phyloP scores from a whole-genome alignment of 2,797 vertebrate species.

The Erethizon dorsatum region DNA sequence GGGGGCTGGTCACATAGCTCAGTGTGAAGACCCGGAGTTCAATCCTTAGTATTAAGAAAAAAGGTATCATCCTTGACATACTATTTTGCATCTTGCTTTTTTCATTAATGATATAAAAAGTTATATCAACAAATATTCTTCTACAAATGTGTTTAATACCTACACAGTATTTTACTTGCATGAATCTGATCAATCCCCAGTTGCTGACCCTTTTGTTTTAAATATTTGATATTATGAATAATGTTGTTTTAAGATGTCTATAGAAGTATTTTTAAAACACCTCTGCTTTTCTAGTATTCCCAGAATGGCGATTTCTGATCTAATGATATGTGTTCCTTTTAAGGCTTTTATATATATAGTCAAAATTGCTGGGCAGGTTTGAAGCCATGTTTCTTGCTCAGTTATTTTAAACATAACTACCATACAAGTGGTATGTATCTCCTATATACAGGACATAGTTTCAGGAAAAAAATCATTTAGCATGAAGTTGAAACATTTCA shows the following conservation, averaged over 20 bases:
- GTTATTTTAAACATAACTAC: constrained; percentile 71
- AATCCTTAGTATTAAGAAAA: background rate
- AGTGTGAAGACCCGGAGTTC: background rate
- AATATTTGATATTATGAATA: constrained; percentile 60
- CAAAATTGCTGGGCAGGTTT: constrained; percentile 49
- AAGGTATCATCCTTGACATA: background rate
- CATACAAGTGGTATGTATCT: constrained; percentile 31
- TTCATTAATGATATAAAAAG: constrained; percentile 18
- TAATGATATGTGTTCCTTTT: constrained; percentile 58
- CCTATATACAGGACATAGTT: constrained; percentile 60
- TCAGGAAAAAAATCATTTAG: constrained; percentile 48
- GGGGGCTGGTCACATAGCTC: background rate
- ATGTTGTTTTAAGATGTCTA: constrained; percentile 5
- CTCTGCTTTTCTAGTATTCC: constrained; percentile 53
- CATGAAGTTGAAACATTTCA: constrained; percentile 55
- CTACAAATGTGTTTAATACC: constrained; percentile 42
- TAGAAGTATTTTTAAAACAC: constrained; percentile 57
- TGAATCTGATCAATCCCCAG: constrained; percentile 1
- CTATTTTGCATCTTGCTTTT: constrained; percentile 34
- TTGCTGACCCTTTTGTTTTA: constrained; percentile 54
- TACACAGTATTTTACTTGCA: constrained; percentile 32
- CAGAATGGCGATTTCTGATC: constrained; percentile 58
- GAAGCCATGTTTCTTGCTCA: constrained; percentile 57
- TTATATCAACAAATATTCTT: constrained; percentile 55
- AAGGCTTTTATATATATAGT: constrained; percentile 10